These are phyloP conservation scores for Hassar affinis DNA, from an alignment of 2,113 vertebrate genomes.

Conservation along the genomic window DNA sequence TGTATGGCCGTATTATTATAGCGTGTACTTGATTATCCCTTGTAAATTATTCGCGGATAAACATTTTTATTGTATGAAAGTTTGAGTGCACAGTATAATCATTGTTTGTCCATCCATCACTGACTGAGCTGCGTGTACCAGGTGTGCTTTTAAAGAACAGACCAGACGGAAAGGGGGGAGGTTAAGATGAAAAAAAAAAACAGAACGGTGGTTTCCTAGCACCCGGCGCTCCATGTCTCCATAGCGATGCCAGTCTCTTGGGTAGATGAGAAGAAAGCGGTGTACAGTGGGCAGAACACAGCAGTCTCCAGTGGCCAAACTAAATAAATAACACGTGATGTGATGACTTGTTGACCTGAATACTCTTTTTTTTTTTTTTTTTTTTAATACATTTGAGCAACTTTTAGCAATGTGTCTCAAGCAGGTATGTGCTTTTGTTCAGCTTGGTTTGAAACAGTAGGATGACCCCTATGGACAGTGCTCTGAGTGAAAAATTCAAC, in stretches of 20 bases:
- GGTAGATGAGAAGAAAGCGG: constrained; percentile 14
- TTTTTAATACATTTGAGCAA: neutral
- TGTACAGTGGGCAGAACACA: constrained; percentile 11
- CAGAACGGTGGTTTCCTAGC: constrained; percentile 18
- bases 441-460: neutral
- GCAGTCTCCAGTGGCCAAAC: constrained; percentile 33
- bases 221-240: constrained; percentile 26
- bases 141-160: constrained; percentile 37
- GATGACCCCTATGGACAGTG: neutral
- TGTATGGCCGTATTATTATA: neutral
- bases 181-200: neutral
- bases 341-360: too few species aligned
- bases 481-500: neutral
- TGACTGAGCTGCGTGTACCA: neutral
- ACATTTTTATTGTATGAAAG: neutral
- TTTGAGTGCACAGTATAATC: neutral
- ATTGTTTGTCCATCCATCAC: constrained; percentile 9
- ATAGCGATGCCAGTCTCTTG: constrained; percentile 49
- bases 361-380: neutral
- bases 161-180: neutral
- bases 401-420: neutral
- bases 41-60: neutral
- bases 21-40: neutral
- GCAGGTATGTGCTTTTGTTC: neutral
- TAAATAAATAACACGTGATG: neutral